Evolutionary conservation across 2,888 invertebrate species (phyloP).

Genomic region (Himalopsyche tibetana): DNA sequence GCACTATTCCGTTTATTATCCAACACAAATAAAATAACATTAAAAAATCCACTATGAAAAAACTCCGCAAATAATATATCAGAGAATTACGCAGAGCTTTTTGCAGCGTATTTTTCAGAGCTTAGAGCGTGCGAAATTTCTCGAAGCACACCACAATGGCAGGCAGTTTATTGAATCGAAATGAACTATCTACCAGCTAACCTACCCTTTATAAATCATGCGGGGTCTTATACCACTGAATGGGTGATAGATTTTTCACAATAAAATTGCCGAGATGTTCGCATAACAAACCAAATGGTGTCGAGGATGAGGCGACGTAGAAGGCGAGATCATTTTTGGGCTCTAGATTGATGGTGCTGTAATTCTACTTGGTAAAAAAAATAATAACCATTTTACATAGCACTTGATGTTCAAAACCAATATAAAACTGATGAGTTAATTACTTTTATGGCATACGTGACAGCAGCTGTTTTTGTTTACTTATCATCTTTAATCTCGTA

Average conservation of each 20-base stretch:
- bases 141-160: slow-evolving; percentile 4
- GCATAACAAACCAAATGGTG: slow-evolving; percentile 34
- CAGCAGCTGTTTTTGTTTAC: too few species aligned
- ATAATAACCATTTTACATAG: not conserved
- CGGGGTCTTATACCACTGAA: not conserved
- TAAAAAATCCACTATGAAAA: not conserved
- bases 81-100: slow-evolving; percentile 18
- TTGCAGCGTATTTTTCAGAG: not conserved
- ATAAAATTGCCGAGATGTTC: slow-evolving; percentile 34
- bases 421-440: too few species aligned
- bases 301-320: not conserved
- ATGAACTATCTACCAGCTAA: slow-evolving; percentile 21
- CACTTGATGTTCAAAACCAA: not conserved
- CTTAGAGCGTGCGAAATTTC: not conserved
- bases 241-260: slow-evolving; percentile 39
- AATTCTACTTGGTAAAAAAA: not conserved
- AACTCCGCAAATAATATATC: not conserved
- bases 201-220: slow-evolving; percentile 10
- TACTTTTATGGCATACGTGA: too few species aligned
- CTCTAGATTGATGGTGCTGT: not conserved
- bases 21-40: slow-evolving; percentile 3
- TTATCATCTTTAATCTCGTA: too few species aligned
- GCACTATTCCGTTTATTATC: not conserved
- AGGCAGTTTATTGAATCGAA: slow-evolving; percentile 20
- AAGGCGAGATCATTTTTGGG: not conserved